Base-by-base conservation (phyloP, 2,113 vertebrate genomes). In the Otus sunia region DNA sequence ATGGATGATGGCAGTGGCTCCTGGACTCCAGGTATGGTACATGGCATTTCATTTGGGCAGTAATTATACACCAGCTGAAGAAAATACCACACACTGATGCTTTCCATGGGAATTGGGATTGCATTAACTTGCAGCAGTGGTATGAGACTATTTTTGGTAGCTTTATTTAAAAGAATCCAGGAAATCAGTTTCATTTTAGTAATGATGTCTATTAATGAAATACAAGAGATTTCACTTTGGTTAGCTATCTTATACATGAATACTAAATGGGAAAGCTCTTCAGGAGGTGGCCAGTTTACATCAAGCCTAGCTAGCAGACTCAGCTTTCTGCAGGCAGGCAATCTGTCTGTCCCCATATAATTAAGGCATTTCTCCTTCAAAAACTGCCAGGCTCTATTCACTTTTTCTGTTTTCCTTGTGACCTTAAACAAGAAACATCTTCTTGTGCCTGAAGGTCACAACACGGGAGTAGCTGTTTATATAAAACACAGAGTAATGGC, bases 71-170 rank as follows among this genome's bases (percentile, higher is more conserved):
- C 50, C 49, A 92, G 85, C 79, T 94, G 85, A 94, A 97, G 71
- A 86, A 96, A 95, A 98, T 92, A 86, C 63, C 59, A 86, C 12
- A 36, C 8, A 12, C 20, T 62, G 71, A 89, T 94, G 49, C 87
- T 84, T 89, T 96, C 52, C 88, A 91, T 97, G 96, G 88, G 94
- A 98, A 97, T 96, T 92, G 78, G 78, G 63, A 86, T 72, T 76
- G 62, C 9, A 12, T 53, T 87, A 77, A 90, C 18, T 41, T 85
- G 96, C 97, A 95, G 97, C 96, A 93, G 58, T 56, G 74, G 85
- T 55, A 80, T 63, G 50, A 82, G 88, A 95, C 92, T 98, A 97
- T 97, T 98, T 97, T 96, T 97, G 77, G 94, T 97, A 97, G 68
- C 15, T 93, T 89, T 94, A 64, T 72, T 94, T 88, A 88, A 93